phyloP scores from a whole-genome alignment of 2,888 invertebrate species.

The Caenorhabditis sp. region DNA sequence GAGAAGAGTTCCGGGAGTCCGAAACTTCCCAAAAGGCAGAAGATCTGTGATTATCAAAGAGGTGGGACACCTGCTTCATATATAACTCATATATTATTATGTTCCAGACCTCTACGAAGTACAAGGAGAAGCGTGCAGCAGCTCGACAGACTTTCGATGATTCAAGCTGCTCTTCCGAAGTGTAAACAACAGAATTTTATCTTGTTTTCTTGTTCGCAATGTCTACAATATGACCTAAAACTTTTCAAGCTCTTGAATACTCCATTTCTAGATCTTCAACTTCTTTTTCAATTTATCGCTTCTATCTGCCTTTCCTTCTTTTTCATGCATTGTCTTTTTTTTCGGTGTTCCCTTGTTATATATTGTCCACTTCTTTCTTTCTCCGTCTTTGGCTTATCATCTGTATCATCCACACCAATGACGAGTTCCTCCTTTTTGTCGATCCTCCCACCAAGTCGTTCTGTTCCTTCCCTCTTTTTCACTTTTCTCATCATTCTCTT shows the following conservation, averaged over 20 bases:
- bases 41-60: constrained; percentile 71
- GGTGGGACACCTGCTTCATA: constrained; percentile 24
- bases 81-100: too few species aligned
- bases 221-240: too few species aligned
- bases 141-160: constrained; percentile 33
- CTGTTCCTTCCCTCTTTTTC: constrained; percentile 9
- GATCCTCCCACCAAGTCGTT: constrained; percentile 5
- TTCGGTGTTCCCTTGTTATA: constrained; percentile 30
- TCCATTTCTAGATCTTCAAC: constrained; percentile 14
- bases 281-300: constrained; percentile 26
- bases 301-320: constrained; percentile 40
- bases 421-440: constrained; percentile 37
- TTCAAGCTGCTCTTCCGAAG: constrained; percentile 37
- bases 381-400: constrained; percentile 50
- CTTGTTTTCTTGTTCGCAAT: neutral
- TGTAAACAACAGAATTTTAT: constrained; percentile 33
- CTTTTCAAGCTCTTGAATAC: constrained; percentile 17
- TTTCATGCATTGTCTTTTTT: constrained; percentile 34
- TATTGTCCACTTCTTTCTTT: constrained; percentile 18
- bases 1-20: constrained; percentile 69
- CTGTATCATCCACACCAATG: constrained; percentile 38
- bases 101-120: constrained; percentile 42
- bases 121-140: constrained; percentile 23
- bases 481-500: constrained; percentile 6
- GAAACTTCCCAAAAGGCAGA: constrained; percentile 72